Evolutionary conservation across 2,113 vertebrate genomes (phyloP).

Genomic region (Bubo bubo): DNA sequence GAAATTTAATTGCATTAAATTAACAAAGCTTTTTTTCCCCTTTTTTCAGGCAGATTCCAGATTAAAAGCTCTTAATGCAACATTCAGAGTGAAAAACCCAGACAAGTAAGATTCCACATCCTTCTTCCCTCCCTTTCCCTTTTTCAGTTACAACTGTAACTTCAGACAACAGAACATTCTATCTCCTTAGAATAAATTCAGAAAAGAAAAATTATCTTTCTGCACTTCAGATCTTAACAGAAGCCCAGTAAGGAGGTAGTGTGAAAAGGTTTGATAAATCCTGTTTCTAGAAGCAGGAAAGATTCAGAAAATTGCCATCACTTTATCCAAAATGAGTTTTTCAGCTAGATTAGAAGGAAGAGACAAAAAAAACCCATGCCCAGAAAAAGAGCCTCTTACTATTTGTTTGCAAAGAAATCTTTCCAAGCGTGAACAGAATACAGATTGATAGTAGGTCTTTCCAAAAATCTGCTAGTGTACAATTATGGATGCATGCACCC

Average conservation of each 20-base stretch:
- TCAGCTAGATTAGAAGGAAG: not conserved
- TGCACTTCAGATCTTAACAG: not conserved
- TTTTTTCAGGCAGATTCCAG: conserved; percentile 92
- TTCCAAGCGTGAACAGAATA: not conserved
- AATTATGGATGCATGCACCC: not conserved
- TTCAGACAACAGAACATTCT: conserved; percentile 39
- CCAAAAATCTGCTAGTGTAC: not conserved
- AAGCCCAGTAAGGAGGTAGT: not conserved
- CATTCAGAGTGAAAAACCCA: conserved; percentile 96
- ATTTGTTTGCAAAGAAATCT: conserved; percentile 1
- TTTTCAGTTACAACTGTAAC: conserved; percentile 10
- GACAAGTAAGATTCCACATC: conserved; percentile 87
- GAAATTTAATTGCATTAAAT: conserved; percentile 74
- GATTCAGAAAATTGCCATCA: not conserved
- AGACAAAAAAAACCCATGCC: not conserved
- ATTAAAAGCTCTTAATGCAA: conserved; percentile 94
- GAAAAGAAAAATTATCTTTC: conserved; percentile 53
- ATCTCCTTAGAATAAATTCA: conserved; percentile 63
- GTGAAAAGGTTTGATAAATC: conserved; percentile 19
- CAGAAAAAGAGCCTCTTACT: not conserved
- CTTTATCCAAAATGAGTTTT: not conserved
- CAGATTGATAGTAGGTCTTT: not conserved
- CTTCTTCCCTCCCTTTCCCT: conserved; percentile 3
- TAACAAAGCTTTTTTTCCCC: conserved; percentile 66
- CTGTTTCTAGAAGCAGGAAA: not conserved